These are phyloP conservation scores for Sciurus niger DNA, from an alignment of 2,113 vertebrate species.

Conservation along the genomic window DNA sequence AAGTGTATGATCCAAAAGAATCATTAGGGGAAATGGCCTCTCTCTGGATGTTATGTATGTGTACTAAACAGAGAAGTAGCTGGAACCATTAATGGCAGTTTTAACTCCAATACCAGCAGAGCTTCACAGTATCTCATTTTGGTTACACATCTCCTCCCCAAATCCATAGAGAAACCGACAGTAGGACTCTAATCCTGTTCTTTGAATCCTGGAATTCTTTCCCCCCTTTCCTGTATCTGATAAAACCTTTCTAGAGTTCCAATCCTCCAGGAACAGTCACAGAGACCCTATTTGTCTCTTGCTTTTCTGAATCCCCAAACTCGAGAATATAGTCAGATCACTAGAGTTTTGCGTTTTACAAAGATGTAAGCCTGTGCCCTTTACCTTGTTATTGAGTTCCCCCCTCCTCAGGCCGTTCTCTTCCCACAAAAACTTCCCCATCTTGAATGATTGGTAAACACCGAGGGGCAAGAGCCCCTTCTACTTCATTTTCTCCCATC, in stretches of 20 bases:
- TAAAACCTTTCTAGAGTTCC: background rate
- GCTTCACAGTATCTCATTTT: background rate
- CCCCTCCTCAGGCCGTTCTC: background rate
- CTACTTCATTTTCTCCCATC: background rate
- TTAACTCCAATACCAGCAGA: background rate
- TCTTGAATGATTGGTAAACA: background rate
- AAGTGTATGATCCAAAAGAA: background rate
- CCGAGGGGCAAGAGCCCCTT: background rate
- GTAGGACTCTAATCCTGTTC: background rate
- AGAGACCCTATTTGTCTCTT: background rate
- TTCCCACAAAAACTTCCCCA: background rate
- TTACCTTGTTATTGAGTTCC: background rate
- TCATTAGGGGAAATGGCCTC: background rate
- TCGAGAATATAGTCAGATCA: background rate
- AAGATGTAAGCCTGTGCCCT: background rate
- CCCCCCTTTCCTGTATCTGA: background rate
- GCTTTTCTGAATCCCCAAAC: background rate
- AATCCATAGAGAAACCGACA: too few relatives aligned
- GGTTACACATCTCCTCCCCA: background rate
- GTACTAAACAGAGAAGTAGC: background rate
- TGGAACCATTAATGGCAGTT: background rate
- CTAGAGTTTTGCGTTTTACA: background rate
- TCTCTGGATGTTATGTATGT: background rate
- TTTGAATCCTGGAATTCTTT: background rate
- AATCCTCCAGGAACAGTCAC: background rate